Base-by-base conservation (phyloP, 2,797 vertebrate genomes). In the Odontamblyopus rebecca region DNA sequence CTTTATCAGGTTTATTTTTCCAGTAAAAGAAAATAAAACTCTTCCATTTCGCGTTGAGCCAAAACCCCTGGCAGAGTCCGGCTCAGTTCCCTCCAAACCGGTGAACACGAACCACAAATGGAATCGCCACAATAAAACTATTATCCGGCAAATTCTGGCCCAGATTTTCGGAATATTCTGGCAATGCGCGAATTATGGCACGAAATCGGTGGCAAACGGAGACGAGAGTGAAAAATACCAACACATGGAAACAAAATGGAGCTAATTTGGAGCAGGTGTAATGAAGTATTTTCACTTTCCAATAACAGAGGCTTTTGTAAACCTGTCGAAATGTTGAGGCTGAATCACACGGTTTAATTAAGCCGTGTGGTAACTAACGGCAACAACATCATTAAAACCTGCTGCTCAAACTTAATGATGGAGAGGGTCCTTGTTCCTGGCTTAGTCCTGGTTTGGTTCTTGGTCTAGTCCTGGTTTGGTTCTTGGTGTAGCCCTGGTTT, bases 111-210 rank as follows among this genome's bases (percentile, higher is more conserved):
- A 59, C 7, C 57, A 16, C n/a, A 60, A 60, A 60, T 30, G 57
- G 57, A 60, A 60, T 60, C 57, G 27, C 27, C 57, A 30, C 57
- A 60, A 60, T 60, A 16, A 60, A 60, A 60, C 57, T 30, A 60
- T 60, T 60, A 60, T 30, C 27, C 1, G 15, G 27, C 35, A n/a
- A 30, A 60, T 60, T 60, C 9, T 60, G 57, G 57, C 26, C 7
- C 8, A 2, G 8, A 7, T 60, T 60, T 59, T 27, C 0, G 13
- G 15, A 27, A 27, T 30, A 30, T 30, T 60, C 30, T 60, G 57
- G 57, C 57, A 60, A 6, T 6, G 6, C 6, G 27, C 57, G 6
- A 5, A 7, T 30, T 12, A 60, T 60, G 57, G 57, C 57, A 60
- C 8, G 13, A 60, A 60, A 30, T 18, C 15, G 16, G 5, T 30